A percentile compares a stretch with the other conserved stretches of the same genome.
phyloP scores from a whole-genome alignment of 2,113 vertebrate genomes.

The Carassius auratus region DNA sequence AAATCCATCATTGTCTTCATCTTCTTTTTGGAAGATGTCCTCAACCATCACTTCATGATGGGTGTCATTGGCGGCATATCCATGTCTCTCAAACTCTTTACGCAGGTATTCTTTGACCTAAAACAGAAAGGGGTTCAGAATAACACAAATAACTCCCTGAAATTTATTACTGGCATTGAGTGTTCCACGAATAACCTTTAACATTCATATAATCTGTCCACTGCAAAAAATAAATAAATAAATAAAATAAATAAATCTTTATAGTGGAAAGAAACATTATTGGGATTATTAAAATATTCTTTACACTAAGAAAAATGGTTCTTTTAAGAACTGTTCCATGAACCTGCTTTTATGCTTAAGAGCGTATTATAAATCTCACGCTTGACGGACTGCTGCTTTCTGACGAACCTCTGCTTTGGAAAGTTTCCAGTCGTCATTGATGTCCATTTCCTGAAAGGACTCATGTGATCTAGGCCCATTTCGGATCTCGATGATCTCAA shows the following conservation, averaged over 20 bases:
- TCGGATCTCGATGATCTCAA: slow-evolving; percentile 92
- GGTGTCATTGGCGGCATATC: slow-evolving; percentile 89
- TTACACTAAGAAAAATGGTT: not conserved
- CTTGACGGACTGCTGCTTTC: no score
- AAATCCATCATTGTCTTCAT: slow-evolving; percentile 91
- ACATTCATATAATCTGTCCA: no score
- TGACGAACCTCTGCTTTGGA: slow-evolving; percentile 86
- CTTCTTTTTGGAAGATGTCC: slow-evolving; percentile 95
- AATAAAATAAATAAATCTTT: no score
- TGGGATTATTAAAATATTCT: no score
- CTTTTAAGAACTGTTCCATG: no score
- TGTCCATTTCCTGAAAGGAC: slow-evolving; percentile 98
- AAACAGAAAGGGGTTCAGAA: slow-evolving; percentile 2
- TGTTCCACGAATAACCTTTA: no score
- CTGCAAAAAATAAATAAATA: no score
- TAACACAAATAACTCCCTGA: not conserved
- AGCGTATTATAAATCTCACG: no score
- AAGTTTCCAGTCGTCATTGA: slow-evolving; percentile 97
- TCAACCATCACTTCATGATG: slow-evolving; percentile 90
- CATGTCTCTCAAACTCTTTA: slow-evolving; percentile 92
- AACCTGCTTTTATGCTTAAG: no score
- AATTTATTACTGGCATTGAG: not conserved
- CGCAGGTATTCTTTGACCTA: slow-evolving; percentile 94
- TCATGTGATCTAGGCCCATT: slow-evolving; percentile 96
- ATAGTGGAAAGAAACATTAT: no score